Evolutionary conservation across 2,888 invertebrate genomes (phyloP), one percentile per base, ranked within the genome.

Genomic region (Phorcus lineatus): DNA sequence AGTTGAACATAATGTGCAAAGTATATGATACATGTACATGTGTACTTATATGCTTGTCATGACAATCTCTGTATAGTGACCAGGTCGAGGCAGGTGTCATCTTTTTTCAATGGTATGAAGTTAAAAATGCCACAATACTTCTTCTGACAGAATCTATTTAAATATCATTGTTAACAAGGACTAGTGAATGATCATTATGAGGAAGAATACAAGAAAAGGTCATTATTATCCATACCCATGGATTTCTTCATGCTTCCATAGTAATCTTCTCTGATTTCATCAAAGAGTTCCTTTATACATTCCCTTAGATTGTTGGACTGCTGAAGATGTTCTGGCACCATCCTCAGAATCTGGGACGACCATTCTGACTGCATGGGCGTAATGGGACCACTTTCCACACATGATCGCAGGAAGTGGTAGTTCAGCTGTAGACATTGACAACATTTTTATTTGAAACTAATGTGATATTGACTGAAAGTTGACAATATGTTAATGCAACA

Each of bases 241-340:
- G 93, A 93, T 83, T 91, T 92, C 78, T 92, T 92, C 92, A 93
- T 93, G 87, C 93, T 93, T 53, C 87, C 79, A 19, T 86, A 86
- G 79, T 89, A 93, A 84, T 93, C 91, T 74, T 80, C 84, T 78
- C 87, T 88, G 74, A 93, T 87, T 84, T 93, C 93, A 55, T 86
- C 83, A 81, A 93, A 92, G 19, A 92, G 86, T 54, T 90, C 90
- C 36, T 87, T 81, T 24, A 92, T 86, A 22, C 89, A 88, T 54
- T 89, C 88, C 62, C 87, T 85, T 24, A 90, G 85, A 16, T 85
- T 81, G 3, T 88, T 82, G 9, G 85, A 87, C 31, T 85, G 81
- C 62, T 90, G 87, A n/a, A 93, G 85, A 36, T 88, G 86, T 36
- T 90, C 89, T 17, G 93, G 93, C 17, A 93, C 90, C 87, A 92